Conservation (phyloP, 2,797 vertebrate genomes). For the Iguana delicatissima region DNA sequence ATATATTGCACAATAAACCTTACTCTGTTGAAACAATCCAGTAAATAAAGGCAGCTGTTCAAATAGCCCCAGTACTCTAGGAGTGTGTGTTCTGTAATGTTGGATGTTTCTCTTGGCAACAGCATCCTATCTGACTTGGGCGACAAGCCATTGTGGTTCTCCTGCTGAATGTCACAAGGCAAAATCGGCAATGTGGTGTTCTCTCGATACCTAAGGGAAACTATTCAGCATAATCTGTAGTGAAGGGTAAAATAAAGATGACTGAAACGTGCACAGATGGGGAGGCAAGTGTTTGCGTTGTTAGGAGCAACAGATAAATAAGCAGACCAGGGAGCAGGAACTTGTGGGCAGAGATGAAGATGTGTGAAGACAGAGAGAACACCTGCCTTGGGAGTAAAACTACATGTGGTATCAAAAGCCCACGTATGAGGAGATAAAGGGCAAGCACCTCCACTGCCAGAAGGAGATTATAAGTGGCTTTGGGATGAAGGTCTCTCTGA, state of each 20-base stretch:
- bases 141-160: neutral
- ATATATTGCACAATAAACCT: constrained; percentile 25
- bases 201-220: neutral
- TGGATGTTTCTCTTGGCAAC: constrained; percentile 33
- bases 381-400: constrained; percentile 28
- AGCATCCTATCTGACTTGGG: constrained; percentile 20
- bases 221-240: neutral
- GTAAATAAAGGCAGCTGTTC: constrained; percentile 44
- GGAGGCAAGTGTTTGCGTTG: neutral
- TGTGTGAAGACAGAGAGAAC: constrained; percentile 14
- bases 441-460: neutral
- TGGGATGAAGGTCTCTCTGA: neutral
- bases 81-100: constrained; percentile 30
- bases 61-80: constrained; percentile 24
- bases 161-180: constrained; percentile 21
- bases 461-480: neutral
- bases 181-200: constrained; percentile 13
- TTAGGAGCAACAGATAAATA: constrained; percentile 15
- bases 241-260: constrained; percentile 6
- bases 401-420: constrained; percentile 28
- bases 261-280: neutral
- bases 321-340: neutral
- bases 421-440: neutral
- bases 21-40: constrained; percentile 9
- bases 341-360: constrained; percentile 24